These are phyloP conservation scores for Melangyna quadrimaculata DNA, from an alignment of 2,888 invertebrate genomes.

Conservation along the genomic window DNA sequence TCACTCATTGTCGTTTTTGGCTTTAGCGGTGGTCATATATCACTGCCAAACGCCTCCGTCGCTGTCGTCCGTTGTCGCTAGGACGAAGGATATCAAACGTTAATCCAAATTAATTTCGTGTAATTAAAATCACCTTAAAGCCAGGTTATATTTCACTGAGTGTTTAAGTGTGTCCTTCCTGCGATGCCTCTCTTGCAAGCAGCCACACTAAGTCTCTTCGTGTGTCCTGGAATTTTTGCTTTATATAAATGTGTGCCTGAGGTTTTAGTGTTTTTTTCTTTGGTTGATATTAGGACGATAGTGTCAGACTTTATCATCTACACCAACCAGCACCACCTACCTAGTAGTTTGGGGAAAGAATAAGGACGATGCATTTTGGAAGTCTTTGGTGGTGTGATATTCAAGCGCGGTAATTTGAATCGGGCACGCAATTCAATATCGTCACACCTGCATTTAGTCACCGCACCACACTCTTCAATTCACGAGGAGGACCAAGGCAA, in stretches of 20 bases:
- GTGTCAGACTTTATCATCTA: conserved; percentile 61
- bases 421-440: conserved; percentile 69
- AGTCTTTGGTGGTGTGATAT: conserved; percentile 35
- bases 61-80: conserved; percentile 43
- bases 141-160: conserved; percentile 75
- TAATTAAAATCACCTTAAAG: conserved; percentile 80
- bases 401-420: conserved; percentile 65
- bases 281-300: conserved; percentile 42
- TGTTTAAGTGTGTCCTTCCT: conserved; percentile 71
- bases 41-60: conserved; percentile 69
- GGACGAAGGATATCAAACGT: conserved; percentile 77
- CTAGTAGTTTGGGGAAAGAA: background rate
- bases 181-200: conserved; percentile 13
- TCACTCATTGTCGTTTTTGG: conserved; percentile 60
- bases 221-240: conserved; percentile 15
- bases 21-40: conserved; percentile 69
- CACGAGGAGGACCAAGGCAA: background rate
- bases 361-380: conserved; percentile 54
- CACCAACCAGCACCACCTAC: conserved; percentile 2
- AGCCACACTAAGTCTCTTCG: conserved; percentile 3
- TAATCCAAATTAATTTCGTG: conserved; percentile 80
- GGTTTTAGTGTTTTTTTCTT: background rate
- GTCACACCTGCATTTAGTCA: conserved; percentile 65
- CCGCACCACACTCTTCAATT: background rate
- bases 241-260: conserved; percentile 10